Evolutionary conservation across 2,888 invertebrate genomes (phyloP).

Genomic region (Dicycla oo): DNA sequence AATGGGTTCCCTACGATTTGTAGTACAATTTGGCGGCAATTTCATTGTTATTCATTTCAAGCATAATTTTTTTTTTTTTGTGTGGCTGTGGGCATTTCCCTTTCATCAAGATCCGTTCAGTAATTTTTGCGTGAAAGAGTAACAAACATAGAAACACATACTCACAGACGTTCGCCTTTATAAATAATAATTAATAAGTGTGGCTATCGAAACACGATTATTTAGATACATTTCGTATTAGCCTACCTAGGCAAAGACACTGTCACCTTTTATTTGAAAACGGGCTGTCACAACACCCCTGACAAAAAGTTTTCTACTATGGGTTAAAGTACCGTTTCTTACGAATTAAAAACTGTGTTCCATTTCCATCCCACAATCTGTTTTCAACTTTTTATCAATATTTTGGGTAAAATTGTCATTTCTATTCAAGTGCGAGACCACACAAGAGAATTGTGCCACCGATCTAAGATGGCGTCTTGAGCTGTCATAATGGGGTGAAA

Average conservation of each 20-base stretch:
- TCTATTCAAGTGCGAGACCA: slow-evolving; percentile 69
- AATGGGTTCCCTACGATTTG: too few relatives aligned
- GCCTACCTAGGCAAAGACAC: neutral
- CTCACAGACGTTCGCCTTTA: too few relatives aligned
- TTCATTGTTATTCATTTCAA: too few relatives aligned
- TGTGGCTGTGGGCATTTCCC: too few relatives aligned
- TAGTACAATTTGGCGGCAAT: too few relatives aligned
- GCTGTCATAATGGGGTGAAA: slow-evolving; percentile 68
- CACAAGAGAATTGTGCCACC: slow-evolving; percentile 69
- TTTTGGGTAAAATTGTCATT: slow-evolving; percentile 34
- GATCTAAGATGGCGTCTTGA: slow-evolving; percentile 70
- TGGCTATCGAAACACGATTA: too few relatives aligned
- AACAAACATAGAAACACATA: too few relatives aligned
- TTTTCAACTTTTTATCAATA: slow-evolving; percentile 22
- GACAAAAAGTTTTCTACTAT: neutral
- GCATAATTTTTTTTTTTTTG: too few relatives aligned
- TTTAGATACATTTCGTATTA: neutral
- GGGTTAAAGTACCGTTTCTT: neutral
- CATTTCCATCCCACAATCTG: neutral
- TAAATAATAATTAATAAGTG: too few relatives aligned
- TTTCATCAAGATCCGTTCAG: too few relatives aligned
- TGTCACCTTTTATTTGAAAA: neutral
- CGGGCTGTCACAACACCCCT: neutral
- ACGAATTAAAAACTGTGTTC: neutral
- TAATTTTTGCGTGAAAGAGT: too few relatives aligned